A percentile compares a stretch with the other conserved stretches of the same genome.
Conservation (phyloP, 2,113 vertebrate species). For the Pogona vitticeps region DNA sequence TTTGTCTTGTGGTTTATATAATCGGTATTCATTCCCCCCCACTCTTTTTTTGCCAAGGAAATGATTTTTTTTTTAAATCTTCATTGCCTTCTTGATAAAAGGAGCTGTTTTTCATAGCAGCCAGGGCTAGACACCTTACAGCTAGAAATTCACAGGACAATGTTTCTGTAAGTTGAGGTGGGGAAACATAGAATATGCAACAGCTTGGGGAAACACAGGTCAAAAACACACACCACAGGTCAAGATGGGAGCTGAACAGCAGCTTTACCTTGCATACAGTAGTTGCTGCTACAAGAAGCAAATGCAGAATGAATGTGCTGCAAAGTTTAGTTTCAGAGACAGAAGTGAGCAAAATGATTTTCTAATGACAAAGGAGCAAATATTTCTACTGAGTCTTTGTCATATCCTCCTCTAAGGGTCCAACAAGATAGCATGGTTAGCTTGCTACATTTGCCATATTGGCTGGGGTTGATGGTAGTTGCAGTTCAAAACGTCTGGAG, state of each 20-base stretch:
- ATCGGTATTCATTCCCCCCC: constrained; percentile 26
- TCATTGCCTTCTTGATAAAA: constrained; percentile 22
- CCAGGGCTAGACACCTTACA: constrained; percentile 22
- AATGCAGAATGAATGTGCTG: constrained; percentile 11
- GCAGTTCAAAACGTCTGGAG: not conserved
- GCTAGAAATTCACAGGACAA: constrained; percentile 37
- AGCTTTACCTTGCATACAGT: constrained; percentile 20
- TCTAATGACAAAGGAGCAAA: not conserved
- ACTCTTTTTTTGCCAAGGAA: not conserved
- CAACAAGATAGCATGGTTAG: not conserved
- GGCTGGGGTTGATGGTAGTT: not conserved
- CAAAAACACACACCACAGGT: constrained; percentile 27
- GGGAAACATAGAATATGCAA: not conserved
- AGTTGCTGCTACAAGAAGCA: constrained; percentile 24
- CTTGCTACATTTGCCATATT: not conserved
- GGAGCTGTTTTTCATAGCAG: constrained; percentile 17
- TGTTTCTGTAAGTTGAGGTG: not conserved
- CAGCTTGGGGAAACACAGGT: not conserved
- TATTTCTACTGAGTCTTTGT: constrained; percentile 10
- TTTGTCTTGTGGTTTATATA: constrained; percentile 56
- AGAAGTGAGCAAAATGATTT: too few relatives aligned
- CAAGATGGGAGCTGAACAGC: constrained; percentile 12
- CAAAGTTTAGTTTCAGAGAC: constrained; percentile 13
- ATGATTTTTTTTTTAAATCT: too few relatives aligned
- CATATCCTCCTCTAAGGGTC: not conserved